These are phyloP conservation scores for Pammene fasciana DNA, from an alignment of 2,888 invertebrate species.

Conservation along the genomic window DNA sequence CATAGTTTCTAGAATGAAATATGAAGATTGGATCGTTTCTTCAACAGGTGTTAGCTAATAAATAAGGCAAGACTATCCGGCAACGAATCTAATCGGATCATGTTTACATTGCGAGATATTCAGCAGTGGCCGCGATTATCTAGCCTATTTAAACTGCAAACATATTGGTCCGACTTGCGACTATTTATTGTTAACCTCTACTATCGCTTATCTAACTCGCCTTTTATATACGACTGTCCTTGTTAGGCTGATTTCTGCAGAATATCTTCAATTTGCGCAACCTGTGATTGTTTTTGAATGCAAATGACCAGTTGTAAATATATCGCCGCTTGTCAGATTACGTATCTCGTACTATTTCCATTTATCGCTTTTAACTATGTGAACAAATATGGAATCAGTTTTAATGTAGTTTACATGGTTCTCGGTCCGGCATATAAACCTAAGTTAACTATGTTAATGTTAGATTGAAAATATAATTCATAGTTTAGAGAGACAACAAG, in stretches of 20 bases:
- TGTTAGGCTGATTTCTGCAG: constrained; percentile 70
- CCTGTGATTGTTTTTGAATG: constrained; percentile 72
- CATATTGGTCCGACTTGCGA: constrained; percentile 67
- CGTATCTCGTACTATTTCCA: constrained; percentile 67
- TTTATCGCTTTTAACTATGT: constrained; percentile 60
- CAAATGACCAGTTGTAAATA: constrained; percentile 71
- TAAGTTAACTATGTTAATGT: constrained; percentile 37
- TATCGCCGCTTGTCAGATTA: constrained; percentile 63
- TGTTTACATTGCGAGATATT: constrained; percentile 74
- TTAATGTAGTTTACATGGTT: constrained; percentile 53
- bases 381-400: constrained; percentile 53
- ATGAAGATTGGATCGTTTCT: constrained; percentile 60
- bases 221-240: constrained; percentile 67
- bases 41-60: constrained; percentile 69
- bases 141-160: constrained; percentile 66
- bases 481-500: constrained; percentile 16
- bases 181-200: constrained; percentile 74
- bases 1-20: constrained; percentile 48
- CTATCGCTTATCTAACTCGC: constrained; percentile 66
- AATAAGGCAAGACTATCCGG: constrained; percentile 72
- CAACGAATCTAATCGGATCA: constrained; percentile 74
- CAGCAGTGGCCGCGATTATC: constrained; percentile 59
- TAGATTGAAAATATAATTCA: constrained; percentile 31
- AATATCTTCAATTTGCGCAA: constrained; percentile 67
- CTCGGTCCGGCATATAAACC: constrained; percentile 45